phyloP scores from a whole-genome alignment of 2,797 vertebrate genomes.

The Anguilla megastoma region DNA sequence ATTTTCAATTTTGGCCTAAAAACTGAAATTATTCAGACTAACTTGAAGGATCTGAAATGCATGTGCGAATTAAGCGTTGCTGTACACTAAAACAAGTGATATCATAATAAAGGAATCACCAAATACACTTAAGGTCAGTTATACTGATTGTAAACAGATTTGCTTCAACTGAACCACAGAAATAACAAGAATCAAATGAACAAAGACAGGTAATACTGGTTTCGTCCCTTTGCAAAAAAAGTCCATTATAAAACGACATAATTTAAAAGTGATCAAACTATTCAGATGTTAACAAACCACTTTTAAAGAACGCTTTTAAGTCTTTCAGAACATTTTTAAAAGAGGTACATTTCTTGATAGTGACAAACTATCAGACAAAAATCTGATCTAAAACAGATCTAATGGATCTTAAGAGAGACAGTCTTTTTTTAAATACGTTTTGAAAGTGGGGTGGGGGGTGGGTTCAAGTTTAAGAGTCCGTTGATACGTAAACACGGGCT shows the following conservation, averaged over 20 bases:
- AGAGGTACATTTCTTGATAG: not conserved
- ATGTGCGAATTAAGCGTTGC: not conserved
- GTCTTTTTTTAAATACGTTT: not conserved
- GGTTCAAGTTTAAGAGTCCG: not conserved
- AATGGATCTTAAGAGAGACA: not conserved
- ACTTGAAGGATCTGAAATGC: not conserved
- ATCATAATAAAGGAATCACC: not conserved
- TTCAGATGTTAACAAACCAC: no score
- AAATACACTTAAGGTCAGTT: not conserved
- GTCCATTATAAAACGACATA: not conserved
- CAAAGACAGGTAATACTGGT: not conserved
- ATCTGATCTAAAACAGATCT: conserved; percentile 16
- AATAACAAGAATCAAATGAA: not conserved
- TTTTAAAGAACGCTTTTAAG: not conserved
- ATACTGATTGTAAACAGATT: not conserved
- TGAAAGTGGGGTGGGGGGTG: not conserved
- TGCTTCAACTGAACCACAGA: conserved; percentile 18
- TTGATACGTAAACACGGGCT: conserved; percentile 18
- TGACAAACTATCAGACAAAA: not conserved
- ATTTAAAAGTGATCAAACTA: not conserved
- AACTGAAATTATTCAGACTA: not conserved
- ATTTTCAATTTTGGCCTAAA: not conserved
- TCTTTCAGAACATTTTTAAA: not conserved
- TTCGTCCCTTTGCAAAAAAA: not conserved
- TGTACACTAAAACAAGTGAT: not conserved